phyloP scores from a whole-genome alignment of 2,888 invertebrate species.

The Eristalis tenax region DNA sequence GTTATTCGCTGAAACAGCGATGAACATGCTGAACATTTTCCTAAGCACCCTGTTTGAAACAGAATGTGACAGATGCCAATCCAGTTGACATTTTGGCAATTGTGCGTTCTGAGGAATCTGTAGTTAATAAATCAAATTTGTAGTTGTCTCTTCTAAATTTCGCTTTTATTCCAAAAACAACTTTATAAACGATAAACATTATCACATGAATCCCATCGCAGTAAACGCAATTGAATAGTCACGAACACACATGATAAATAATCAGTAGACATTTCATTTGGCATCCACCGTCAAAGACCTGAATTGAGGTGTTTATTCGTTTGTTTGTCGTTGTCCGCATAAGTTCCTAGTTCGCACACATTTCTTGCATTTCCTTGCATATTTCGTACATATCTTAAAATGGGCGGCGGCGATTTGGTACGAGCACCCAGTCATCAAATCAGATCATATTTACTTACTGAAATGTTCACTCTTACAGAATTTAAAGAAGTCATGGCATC shows the following conservation, averaged over 20 bases:
- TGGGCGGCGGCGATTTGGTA: constrained; percentile 80
- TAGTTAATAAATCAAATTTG: too few species aligned
- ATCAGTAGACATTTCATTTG: constrained; percentile 1
- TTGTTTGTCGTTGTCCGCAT: background rate
- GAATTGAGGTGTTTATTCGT: background rate
- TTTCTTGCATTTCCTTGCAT: background rate
- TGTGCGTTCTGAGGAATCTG: too few species aligned
- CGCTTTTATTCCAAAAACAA: too few species aligned
- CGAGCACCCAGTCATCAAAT: background rate
- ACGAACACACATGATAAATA: background rate
- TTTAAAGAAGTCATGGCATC: constrained; percentile 91
- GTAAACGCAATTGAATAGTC: too few species aligned
- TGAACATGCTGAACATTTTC: too few species aligned
- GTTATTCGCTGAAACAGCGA: too few species aligned
- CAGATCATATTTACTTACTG: background rate
- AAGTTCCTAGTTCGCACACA: background rate
- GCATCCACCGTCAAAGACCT: background rate
- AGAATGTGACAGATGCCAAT: background rate
- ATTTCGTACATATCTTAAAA: constrained; percentile 41
- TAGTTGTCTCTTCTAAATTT: too few species aligned
- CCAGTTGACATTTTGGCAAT: background rate
- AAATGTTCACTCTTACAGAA: constrained; percentile 82
- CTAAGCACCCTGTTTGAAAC: background rate
- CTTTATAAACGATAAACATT: too few species aligned
- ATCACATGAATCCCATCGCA: too few species aligned